Base-by-base conservation (phyloP, 1,140 invertebrate species). In the Lithobius niger region DNA sequence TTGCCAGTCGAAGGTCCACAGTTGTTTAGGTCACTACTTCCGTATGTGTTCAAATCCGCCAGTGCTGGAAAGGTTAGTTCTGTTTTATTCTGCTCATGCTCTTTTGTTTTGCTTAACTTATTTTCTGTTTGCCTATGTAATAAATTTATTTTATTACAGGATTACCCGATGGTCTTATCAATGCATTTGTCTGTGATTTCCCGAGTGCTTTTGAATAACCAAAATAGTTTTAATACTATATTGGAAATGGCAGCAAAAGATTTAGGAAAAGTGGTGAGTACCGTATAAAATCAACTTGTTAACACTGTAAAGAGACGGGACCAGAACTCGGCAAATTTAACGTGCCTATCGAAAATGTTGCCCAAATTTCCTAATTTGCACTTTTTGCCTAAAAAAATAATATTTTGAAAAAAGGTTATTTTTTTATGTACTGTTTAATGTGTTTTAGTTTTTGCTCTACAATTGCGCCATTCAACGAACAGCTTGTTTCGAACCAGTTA, bases 181-280 rank as follows among this genome's bases (percentile, higher is more conserved):
- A 79, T 87, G 65, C 83, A 85, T 66, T 66, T 94, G 18, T 83
- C 79, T 42, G 75, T 93, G 0, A 65, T 91, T 13, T 80, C 84
- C 1, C 76, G 89, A 45, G 77, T 90, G 19, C 74, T 93, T 27
- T 71, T 93, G 19, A 77, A 81, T 36, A 82, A 84, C 25, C 77
- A 82, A 65, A 76, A 81, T 4, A 65, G 64, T 36, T 63, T 73
- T 62, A 68, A 65, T 62, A 62, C 58, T 40, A 27, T 60, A 15
- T 31, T 73, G 1, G 64, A 68, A 36, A 59, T 67, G 36, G 53
- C 64, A 25, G 61, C 69, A 19, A 52, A 56, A 44, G 60, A 66
- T 25, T 57, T 56, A 3, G 59, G 62, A 19, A 59, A 64, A 60
- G 58, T 64, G 55, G 71, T 72, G 61, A 63, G 57, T n/a, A n/a